phyloP scores from a whole-genome alignment of 2,797 vertebrate genomes.

The Aphelocoma californica region DNA sequence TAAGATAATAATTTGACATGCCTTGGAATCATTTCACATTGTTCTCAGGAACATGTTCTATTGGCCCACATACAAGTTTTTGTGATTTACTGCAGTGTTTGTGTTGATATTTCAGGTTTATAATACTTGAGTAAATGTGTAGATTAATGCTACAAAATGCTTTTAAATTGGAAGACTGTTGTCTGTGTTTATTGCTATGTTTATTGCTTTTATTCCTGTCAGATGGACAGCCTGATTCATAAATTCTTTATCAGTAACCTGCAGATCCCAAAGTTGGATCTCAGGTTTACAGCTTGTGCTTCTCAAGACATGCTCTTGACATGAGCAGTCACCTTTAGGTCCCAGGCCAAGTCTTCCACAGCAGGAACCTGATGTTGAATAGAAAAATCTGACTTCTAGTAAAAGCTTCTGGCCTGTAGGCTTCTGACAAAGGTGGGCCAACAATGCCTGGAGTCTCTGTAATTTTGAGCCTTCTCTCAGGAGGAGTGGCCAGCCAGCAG shows the following conservation, averaged over 20 bases:
- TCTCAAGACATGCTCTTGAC: background rate
- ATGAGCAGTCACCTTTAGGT: background rate
- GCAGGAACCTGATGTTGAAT: background rate
- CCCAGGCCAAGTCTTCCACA: background rate
- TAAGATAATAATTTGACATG: constrained; percentile 57
- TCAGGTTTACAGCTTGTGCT: background rate
- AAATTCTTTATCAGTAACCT: background rate
- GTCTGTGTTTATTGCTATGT: background rate
- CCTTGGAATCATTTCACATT: background rate
- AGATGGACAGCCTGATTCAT: background rate
- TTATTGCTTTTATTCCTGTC: background rate
- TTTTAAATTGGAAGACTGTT: background rate
- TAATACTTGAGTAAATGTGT: background rate
- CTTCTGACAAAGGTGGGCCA: background rate
- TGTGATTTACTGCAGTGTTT: background rate
- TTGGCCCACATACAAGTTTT: background rate
- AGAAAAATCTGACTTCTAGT: background rate
- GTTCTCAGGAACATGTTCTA: rapidly evolving
- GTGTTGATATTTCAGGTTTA: background rate
- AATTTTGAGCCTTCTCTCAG: background rate
- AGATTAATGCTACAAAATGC: background rate
- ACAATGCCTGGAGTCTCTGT: background rate
- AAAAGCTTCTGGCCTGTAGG: background rate
- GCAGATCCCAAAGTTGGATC: background rate
- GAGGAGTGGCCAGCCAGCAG: background rate